Percentiles rank a stretch among this genome's conserved stretches.
Evolutionary conservation across 2,797 vertebrate species (phyloP).

Genomic region (Gadopsis marmoratus): DNA sequence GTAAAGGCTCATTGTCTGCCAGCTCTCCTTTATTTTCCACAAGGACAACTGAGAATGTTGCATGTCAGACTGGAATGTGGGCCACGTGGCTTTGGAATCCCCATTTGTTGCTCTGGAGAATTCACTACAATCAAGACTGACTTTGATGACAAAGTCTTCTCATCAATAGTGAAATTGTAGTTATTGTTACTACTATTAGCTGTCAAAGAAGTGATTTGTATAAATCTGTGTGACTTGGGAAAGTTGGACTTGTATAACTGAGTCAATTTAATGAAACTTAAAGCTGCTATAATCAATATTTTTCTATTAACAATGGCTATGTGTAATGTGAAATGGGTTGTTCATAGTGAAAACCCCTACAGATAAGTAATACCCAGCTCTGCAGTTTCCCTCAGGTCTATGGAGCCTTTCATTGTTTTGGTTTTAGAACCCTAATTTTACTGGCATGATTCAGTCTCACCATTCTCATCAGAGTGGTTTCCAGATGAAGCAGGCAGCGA

Average conservation of each 20-base stretch:
- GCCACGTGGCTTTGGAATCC: slow-evolving; percentile 65
- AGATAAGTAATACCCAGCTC: not conserved
- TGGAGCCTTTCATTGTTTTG: not conserved
- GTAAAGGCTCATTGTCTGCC: slow-evolving; percentile 49
- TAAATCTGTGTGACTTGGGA: not conserved
- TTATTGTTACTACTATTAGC: slow-evolving; percentile 11
- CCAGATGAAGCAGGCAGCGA: not conserved
- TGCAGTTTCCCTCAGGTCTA: not conserved
- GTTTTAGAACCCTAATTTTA: not conserved
- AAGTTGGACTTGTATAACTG: not conserved
- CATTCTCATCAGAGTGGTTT: not conserved
- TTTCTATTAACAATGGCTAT: not conserved
- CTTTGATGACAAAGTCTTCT: not conserved
- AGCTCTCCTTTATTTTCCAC: slow-evolving; percentile 59
- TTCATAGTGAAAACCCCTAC: not conserved
- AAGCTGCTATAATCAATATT: not conserved
- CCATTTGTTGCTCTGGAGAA: slow-evolving; percentile 59
- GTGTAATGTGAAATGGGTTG: not conserved
- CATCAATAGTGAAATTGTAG: slow-evolving; percentile 17
- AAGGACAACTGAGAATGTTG: slow-evolving; percentile 69
- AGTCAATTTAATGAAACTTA: not conserved
- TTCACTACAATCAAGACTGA: slow-evolving; percentile 43
- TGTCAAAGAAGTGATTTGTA: not conserved
- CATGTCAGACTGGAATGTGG: slow-evolving; percentile 64
- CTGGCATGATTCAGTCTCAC: not conserved